Conservation (phyloP, 1,140 invertebrate genomes). For the Hylaeus anthracinus region DNA sequence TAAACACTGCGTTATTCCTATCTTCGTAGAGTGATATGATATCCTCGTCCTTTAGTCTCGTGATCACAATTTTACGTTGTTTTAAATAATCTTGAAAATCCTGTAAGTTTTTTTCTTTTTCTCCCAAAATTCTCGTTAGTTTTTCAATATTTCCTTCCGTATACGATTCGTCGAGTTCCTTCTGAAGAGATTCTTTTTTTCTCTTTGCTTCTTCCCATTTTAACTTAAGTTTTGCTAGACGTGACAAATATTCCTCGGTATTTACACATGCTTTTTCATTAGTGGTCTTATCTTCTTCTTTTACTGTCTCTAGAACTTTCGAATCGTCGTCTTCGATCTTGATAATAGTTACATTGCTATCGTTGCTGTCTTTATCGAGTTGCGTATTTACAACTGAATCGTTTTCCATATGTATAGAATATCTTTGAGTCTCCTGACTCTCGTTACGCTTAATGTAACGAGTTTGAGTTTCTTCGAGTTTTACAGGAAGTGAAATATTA, state of each 20-base stretch:
- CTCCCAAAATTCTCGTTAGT: conserved; percentile 63
- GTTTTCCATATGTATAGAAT: neutral
- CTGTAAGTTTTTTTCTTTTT: conserved; percentile 60
- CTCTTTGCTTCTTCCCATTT: conserved; percentile 67
- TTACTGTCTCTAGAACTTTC: conserved; percentile 36
- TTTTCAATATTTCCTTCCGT: conserved; percentile 65
- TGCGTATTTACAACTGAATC: neutral
- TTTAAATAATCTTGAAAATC: conserved; percentile 78
- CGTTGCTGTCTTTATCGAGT: conserved; percentile 16
- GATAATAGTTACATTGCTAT: neutral
- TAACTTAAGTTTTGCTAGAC: conserved; percentile 57
- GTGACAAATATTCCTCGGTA: conserved; percentile 58
- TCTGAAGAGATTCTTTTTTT: conserved; percentile 61
- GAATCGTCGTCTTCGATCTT: conserved; percentile 23
- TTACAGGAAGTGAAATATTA: conserved; percentile 23
- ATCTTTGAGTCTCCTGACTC: conserved; percentile 22
- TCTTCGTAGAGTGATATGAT: conserved; percentile 73
- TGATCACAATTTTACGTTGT: conserved; percentile 74
- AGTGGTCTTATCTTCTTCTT: conserved; percentile 33
- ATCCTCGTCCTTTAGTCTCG: conserved; percentile 75
- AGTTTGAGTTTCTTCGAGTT: conserved; percentile 37
- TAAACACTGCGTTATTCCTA: conserved; percentile 56
- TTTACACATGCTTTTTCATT: conserved; percentile 45
- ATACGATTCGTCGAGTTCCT: conserved; percentile 57
- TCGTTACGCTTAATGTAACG: conserved; percentile 40